Evolutionary conservation across 2,113 vertebrate species (phyloP).

Genomic region (Tilapia sparmanii): DNA sequence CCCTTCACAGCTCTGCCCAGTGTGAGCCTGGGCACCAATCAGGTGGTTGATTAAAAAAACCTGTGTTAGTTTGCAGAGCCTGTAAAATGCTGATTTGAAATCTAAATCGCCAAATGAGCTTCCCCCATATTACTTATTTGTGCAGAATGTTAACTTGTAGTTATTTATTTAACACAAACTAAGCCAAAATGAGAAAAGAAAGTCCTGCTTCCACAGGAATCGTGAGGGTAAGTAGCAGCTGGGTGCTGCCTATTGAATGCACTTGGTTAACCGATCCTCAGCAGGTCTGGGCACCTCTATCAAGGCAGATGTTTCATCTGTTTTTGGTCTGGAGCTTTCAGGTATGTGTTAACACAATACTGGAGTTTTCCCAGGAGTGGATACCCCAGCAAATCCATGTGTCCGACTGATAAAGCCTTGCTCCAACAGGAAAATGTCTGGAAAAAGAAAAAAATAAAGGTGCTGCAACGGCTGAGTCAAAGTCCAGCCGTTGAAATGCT

Average conservation of each 20-base stretch:
- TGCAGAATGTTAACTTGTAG: neutral
- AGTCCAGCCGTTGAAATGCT: neutral
- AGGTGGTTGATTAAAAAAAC: neutral
- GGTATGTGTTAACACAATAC: neutral
- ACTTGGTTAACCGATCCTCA: neutral
- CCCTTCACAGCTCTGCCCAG: neutral
- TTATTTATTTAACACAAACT: neutral
- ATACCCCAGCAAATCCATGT: neutral
- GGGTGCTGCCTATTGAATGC: neutral
- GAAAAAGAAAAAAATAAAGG: neutral
- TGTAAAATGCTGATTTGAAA: neutral
- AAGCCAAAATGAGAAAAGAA: neutral
- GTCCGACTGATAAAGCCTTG: neutral
- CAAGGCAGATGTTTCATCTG: neutral
- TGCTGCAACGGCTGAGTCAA: neutral
- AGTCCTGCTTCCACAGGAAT: neutral
- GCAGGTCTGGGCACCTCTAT: neutral
- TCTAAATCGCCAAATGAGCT: neutral
- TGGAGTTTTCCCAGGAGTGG: neutral
- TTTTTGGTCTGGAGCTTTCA: neutral
- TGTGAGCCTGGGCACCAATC: neutral
- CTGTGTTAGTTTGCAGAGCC: neutral
- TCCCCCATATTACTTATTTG: neutral
- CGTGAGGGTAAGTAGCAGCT: neutral
- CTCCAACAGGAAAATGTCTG: neutral